A percentile compares a stretch with the other conserved stretches of the same genome.
Conservation (phyloP, 2,113 vertebrate species). For the Brachyhypopomus gauderio region DNA sequence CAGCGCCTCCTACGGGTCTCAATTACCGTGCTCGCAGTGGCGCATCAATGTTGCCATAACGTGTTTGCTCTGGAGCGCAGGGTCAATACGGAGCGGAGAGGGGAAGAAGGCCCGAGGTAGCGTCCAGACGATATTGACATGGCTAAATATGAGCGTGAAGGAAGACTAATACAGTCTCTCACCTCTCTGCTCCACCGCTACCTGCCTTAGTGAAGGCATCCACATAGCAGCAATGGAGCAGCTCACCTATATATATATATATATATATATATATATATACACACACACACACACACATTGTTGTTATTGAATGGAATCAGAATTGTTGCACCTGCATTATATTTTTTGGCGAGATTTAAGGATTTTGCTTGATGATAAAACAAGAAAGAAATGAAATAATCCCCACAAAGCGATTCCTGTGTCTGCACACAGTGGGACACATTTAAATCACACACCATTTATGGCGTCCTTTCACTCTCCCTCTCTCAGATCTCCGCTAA, state of each 20-base stretch:
- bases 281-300: not conserved
- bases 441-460: not conserved
- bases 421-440: not conserved
- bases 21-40: conserved; percentile 42
- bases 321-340: not conserved
- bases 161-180: conserved; percentile 48
- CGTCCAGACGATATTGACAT: conserved; percentile 55
- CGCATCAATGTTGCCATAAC: conserved; percentile 45
- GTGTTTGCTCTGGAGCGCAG: conserved; percentile 36
- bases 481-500: conserved; percentile 2
- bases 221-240: not conserved
- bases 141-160: conserved; percentile 35
- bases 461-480: not conserved
- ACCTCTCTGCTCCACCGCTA: not conserved
- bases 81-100: conserved; percentile 46
- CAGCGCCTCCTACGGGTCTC: conserved; percentile 31
- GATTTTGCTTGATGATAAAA: not conserved
- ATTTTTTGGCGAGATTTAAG: not conserved
- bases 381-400: not conserved
- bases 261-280: no score
- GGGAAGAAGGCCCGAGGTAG: conserved; percentile 33
- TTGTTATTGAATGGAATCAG: not conserved
- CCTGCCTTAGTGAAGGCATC: not conserved
- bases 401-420: not conserved
- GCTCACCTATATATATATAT: no score